Percentiles rank a stretch among this genome's conserved stretches.
Evolutionary conservation across 2,888 invertebrate genomes (phyloP).

Genomic region (Noctua janthe): DNA sequence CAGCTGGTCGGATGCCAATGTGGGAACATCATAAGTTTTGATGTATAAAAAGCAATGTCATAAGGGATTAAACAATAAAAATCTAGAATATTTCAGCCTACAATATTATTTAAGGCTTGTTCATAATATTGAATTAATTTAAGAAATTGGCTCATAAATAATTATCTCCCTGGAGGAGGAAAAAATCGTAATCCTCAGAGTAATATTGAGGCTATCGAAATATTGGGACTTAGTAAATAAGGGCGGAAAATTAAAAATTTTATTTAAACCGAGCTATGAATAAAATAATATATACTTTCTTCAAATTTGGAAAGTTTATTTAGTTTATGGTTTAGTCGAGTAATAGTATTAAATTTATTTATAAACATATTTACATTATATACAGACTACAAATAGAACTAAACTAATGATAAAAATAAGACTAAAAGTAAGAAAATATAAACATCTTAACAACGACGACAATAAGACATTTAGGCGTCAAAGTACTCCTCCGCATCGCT

Average conservation of each 20-base stretch:
- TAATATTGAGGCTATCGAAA: slow-evolving; percentile 26
- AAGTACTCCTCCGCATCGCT: too few relatives aligned
- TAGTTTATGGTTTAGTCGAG: background rate
- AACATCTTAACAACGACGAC: too few relatives aligned
- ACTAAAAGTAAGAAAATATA: too few relatives aligned
- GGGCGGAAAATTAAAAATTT: background rate
- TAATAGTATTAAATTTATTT: too few relatives aligned
- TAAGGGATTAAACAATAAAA: slow-evolving; percentile 4
- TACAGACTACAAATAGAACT: too few relatives aligned
- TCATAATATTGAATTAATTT: slow-evolving; percentile 17
- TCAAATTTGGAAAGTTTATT: background rate
- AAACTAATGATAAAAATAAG: too few relatives aligned
- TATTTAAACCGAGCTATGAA: background rate
- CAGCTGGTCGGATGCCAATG: background rate
- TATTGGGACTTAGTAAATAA: slow-evolving; percentile 26
- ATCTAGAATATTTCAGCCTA: slow-evolving; percentile 1
- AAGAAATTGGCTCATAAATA: slow-evolving; percentile 43
- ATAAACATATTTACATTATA: too few relatives aligned
- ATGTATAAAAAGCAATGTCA: background rate
- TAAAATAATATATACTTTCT: background rate
- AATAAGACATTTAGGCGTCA: too few relatives aligned
- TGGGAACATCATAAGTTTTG: background rate
- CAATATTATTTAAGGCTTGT: slow-evolving; percentile 9
- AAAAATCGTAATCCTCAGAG: slow-evolving; percentile 36
- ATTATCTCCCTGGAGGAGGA: slow-evolving; percentile 47